Evolutionary conservation across 2,888 invertebrate species (phyloP), one percentile per base, ranked within the genome.

Genomic region (Heliconius erato): DNA sequence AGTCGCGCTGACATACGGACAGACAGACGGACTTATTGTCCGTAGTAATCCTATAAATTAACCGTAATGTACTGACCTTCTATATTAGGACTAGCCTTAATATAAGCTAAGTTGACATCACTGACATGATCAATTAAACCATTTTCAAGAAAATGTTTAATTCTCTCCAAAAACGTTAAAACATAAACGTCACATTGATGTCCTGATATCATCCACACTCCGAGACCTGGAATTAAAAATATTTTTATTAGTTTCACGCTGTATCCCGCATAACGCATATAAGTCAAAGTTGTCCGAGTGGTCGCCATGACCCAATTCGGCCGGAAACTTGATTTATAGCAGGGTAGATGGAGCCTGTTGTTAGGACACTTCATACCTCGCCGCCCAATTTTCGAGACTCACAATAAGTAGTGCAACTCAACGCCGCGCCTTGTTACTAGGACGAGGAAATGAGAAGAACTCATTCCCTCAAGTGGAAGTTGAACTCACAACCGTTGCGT

Each of bases 21-120:
- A 44, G 44, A 44, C 44, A 44, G 9, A 14, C 14, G 44, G 44
- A 14, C 44, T n/a, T n/a, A n/a, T n/a, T n/a, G n/a, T n/a, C n/a
- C n/a, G n/a, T n/a, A 49, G 44, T 44, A 49, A 49, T 49, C 14
- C 4, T 49, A 49, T 49, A 49, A 14, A 3, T 14, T 0, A 44
- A 44, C 44, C 2, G 12, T 44, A 35, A 40, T 71, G 65, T 23
- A 79, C 83, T 85, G 78, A 94, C 94, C 92, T 83, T 87, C 82
- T 79, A 94, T 90, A 35, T 89, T 88, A 1, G 87, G 85, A 16
- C 90, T 91, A 7, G 91, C 89, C 2, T 81, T 89, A 74, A 98
- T 97, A 89, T 97, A 97, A 0, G 97, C 96, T 89, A 98, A 97
- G 91, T 97, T 97, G 16, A 97, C 94, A 83, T 97, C 97, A 0